Percentiles rank a stretch among this genome's conserved stretches.
Evolutionary conservation across 2,888 invertebrate genomes (phyloP).

Genomic region (Ferrisia virgata): DNA sequence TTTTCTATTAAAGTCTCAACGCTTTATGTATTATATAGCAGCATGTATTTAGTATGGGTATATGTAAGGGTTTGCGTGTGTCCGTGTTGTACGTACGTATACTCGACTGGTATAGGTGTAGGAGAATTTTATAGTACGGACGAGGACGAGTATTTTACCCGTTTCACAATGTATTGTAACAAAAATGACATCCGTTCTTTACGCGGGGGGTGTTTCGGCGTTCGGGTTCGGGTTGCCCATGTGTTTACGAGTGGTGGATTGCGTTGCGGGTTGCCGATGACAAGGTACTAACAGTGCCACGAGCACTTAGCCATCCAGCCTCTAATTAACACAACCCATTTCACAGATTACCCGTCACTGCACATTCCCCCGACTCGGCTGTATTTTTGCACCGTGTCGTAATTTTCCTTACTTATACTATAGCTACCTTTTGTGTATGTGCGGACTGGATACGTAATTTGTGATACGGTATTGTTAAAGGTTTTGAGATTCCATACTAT

Average conservation of each 20-base stretch:
- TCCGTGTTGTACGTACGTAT: not conserved
- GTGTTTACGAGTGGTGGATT: constrained; percentile 7
- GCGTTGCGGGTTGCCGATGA: constrained; percentile 9
- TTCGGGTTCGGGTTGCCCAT: not conserved
- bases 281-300: constrained; percentile 33
- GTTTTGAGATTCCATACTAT: no score
- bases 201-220: not conserved
- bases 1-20: not conserved
- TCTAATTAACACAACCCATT: constrained; percentile 44
- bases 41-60: not conserved
- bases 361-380: not conserved
- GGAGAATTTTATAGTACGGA: not conserved
- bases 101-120: no score
- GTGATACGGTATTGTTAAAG: not conserved
- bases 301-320: constrained; percentile 39
- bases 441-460: constrained; percentile 4
- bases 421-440: not conserved
- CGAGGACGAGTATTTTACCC: not conserved
- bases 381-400: constrained; percentile 18
- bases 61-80: not conserved
- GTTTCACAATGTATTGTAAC: not conserved
- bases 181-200: constrained; percentile 17
- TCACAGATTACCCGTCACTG: constrained; percentile 38
- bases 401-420: constrained; percentile 14
- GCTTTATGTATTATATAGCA: no score